A percentile compares a stretch with the other conserved stretches of the same genome.
phyloP scores from a whole-genome alignment of 2,113 vertebrate genomes.

The Gnathonemus longibarbis region DNA sequence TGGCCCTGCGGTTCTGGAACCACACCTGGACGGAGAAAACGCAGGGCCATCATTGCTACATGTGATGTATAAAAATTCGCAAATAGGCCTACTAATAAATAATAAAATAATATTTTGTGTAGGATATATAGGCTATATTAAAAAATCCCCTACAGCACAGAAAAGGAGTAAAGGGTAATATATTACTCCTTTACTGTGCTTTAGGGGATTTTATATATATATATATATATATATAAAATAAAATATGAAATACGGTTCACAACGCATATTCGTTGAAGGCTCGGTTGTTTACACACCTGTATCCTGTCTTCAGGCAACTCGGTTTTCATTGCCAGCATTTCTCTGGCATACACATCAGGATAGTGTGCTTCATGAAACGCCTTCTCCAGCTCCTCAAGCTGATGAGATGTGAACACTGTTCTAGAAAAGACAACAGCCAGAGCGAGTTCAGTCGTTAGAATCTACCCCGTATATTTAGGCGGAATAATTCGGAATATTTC shows the following conservation, averaged over 20 bases:
- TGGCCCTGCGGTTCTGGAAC: conserved; percentile 94
- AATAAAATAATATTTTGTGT: no score
- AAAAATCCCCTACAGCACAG: not conserved
- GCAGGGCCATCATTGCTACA: not conserved
- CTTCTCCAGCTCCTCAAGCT: conserved; percentile 92
- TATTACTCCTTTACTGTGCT: no score
- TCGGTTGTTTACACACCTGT: conserved; percentile 63
- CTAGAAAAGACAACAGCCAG: conserved; percentile 46
- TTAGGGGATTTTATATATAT: no score
- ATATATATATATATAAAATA: no score
- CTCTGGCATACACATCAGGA: conserved; percentile 86
- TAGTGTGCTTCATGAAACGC: conserved; percentile 93
- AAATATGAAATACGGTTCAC: not conserved
- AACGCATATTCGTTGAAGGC: not conserved
- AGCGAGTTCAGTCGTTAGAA: not conserved
- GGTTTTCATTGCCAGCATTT: conserved; percentile 91
- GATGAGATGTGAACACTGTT: conserved; percentile 89
- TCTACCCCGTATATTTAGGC: not conserved
- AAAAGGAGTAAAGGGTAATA: not conserved
- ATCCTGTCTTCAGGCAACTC: conserved; percentile 91
- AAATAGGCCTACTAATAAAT: no score
- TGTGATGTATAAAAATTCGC: not conserved
- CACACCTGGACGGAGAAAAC: conserved; percentile 68
- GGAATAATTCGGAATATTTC: not conserved
- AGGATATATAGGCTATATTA: no score